Conservation (phyloP, 2,888 invertebrate genomes). For the Ptychoptera contaminata region DNA sequence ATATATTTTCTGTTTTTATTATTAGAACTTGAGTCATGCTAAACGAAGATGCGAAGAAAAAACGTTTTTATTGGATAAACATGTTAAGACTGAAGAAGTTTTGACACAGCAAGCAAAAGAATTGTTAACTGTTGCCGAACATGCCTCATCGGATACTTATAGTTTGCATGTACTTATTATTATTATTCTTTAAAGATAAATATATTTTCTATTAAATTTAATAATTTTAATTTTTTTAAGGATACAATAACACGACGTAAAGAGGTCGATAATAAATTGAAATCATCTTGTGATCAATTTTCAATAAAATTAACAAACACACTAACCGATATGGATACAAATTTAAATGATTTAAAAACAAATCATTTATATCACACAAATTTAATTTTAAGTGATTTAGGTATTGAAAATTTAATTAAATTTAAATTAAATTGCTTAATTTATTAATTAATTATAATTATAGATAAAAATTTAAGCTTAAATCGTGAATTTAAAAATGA, state of each 20-base stretch:
- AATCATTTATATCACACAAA: conserved; percentile 19
- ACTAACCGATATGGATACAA: conserved; percentile 19
- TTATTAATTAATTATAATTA: conserved; percentile 17
- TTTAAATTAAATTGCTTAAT: background rate
- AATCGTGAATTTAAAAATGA: too few species aligned
- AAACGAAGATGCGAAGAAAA: conserved; percentile 37
- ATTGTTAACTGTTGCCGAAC: too few species aligned
- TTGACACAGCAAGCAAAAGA: too few species aligned
- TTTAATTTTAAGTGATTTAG: conserved; percentile 19
- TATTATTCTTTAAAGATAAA: conserved; percentile 35
- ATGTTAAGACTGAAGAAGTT: too few species aligned
- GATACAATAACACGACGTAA: conserved; percentile 26
- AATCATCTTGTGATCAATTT: conserved; percentile 22
- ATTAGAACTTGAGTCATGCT: conserved; percentile 22
- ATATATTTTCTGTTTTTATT: background rate
- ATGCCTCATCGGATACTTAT: too few species aligned
- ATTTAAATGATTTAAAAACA: conserved; percentile 17
- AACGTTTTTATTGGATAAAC: too few species aligned
- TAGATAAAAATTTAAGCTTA: too few species aligned
- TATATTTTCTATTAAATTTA: background rate
- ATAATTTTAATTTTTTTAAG: conserved; percentile 8
- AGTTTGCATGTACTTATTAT: conserved; percentile 50
- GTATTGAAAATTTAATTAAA: conserved; percentile 3
- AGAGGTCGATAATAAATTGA: conserved; percentile 22
- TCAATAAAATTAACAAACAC: conserved; percentile 22